Conservation (phyloP, 2,113 vertebrate species). For the Emberiza fucata region DNA sequence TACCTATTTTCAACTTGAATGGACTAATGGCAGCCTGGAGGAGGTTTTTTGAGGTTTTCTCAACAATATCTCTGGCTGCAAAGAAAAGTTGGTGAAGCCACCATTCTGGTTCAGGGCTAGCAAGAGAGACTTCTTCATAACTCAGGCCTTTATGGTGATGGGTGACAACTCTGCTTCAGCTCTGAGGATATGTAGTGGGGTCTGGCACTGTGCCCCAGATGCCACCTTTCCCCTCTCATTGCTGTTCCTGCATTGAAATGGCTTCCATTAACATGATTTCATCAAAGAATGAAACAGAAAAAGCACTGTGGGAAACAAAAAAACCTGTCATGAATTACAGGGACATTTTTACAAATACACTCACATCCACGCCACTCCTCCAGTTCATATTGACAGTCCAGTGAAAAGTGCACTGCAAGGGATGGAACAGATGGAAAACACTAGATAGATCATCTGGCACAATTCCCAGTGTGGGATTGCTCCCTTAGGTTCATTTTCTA, state of each 20-base stretch:
- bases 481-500: conserved; percentile 5
- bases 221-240: background rate
- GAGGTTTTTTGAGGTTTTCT: background rate
- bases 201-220: background rate
- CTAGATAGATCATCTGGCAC: background rate
- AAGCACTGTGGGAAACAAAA: background rate
- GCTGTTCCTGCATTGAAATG: background rate
- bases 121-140: background rate
- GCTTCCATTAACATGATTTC: background rate
- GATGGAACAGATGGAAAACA: background rate
- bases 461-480: background rate
- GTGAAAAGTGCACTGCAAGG: background rate
- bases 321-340: rapidly evolving
- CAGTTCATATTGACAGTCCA: background rate
- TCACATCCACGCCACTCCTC: background rate
- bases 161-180: background rate
- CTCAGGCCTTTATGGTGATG: background rate
- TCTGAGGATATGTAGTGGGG: background rate
- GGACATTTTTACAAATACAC: background rate
- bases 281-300: background rate
- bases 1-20: background rate
- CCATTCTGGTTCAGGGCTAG: background rate
- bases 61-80: rapidly evolving
- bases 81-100: background rate
- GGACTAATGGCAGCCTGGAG: background rate